Conservation (phyloP, 2,888 invertebrate species). For the Tridacna crocea region DNA sequence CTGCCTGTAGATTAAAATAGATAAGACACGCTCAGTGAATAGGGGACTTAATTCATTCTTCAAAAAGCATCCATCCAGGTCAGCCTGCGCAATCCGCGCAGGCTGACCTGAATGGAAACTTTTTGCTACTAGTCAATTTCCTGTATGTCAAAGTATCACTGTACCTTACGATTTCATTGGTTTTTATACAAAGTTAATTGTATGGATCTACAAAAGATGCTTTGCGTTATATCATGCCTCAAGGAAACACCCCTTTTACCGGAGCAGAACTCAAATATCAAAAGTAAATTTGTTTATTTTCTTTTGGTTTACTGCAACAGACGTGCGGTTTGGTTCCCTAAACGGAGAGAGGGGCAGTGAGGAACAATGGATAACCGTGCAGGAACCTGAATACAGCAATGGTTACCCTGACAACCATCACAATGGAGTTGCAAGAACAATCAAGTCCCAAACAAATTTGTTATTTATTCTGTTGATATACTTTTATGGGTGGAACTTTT, state of each 20-base stretch:
- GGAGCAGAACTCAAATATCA: neutral
- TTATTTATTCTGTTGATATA: neutral
- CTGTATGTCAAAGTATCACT: too few relatives aligned
- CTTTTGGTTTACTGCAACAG: neutral
- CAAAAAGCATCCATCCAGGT: too few relatives aligned
- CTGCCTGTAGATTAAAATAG: too few relatives aligned
- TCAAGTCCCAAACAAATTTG: neutral
- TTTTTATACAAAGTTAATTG: too few relatives aligned
- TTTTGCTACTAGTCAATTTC: too few relatives aligned
- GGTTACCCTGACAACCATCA: constrained; percentile 12
- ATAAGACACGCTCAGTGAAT: too few relatives aligned
- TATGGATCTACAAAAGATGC: too few relatives aligned
- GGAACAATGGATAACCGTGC: constrained; percentile 67
- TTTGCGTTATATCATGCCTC: too few relatives aligned
- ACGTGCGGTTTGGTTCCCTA: constrained; percentile 19
- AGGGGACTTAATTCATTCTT: too few relatives aligned
- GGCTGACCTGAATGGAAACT: too few relatives aligned
- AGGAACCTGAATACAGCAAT: constrained; percentile 40
- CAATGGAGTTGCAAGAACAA: neutral
- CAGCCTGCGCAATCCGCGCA: too few relatives aligned
- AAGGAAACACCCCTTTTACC: neutral
- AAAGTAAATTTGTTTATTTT: neutral
- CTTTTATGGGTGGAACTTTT: constrained; percentile 13
- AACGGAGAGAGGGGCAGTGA: constrained; percentile 41
- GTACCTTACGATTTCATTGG: too few relatives aligned